Conservation (phyloP, 2,797 vertebrate species). For the Vipera latastei region DNA sequence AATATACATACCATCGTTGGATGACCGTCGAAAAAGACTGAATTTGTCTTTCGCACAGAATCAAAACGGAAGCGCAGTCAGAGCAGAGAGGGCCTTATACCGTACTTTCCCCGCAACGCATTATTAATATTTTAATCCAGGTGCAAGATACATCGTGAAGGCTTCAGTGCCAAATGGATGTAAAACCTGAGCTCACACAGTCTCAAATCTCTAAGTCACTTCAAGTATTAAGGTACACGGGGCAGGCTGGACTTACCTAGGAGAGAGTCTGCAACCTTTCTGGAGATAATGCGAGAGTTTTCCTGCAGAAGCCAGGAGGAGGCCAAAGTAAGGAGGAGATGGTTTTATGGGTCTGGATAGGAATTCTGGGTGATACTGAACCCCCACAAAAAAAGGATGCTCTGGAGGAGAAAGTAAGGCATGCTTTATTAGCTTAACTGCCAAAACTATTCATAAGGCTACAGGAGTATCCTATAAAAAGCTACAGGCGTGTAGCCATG, state of each 20-base stretch:
- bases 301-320: constrained; percentile 87
- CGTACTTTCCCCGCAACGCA: not conserved
- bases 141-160: not conserved
- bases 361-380: constrained; percentile 96
- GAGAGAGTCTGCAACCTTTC: constrained; percentile 90
- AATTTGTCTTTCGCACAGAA: not conserved
- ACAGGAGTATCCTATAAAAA: not conserved
- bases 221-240: accelerated
- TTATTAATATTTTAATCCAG: not conserved
- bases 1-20: not conserved
- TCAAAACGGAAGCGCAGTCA: not conserved
- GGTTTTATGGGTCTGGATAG: constrained; percentile 95
- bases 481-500: not conserved
- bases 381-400: constrained; percentile 91
- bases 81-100: not conserved
- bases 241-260: constrained; percentile 75
- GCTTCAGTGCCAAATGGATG: not conserved
- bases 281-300: constrained; percentile 86
- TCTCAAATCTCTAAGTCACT: not conserved
- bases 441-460: not conserved
- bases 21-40: not conserved
- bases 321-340: constrained; percentile 90
- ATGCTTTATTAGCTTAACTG: not conserved
- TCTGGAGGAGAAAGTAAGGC: constrained; percentile 68
- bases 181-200: not conserved